Percentiles rank a stretch among this genome's conserved stretches.
phyloP scores from a whole-genome alignment of 2,113 vertebrate species.

The Eidolon helvum region DNA sequence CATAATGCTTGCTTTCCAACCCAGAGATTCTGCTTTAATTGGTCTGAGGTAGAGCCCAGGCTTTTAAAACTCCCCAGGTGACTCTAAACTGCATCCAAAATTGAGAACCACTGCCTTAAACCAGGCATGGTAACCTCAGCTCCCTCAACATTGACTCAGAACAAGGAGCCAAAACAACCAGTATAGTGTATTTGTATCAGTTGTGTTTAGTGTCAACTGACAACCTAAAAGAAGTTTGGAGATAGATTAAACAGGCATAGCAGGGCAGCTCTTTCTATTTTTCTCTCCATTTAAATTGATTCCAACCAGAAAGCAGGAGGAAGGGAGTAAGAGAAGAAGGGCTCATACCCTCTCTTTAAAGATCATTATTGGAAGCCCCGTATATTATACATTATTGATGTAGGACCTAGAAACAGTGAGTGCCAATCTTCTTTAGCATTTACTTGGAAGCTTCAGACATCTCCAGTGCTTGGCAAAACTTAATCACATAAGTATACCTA shows the following conservation, averaged over 20 bases:
- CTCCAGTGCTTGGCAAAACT: neutral
- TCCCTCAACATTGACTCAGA: neutral
- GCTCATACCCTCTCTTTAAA: neutral
- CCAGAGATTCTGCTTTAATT: neutral
- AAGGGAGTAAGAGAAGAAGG: neutral
- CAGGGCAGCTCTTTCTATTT: neutral
- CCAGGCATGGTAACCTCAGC: neutral
- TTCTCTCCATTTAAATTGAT: neutral
- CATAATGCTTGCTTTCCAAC: neutral
- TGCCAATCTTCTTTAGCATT: neutral
- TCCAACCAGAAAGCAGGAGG: neutral
- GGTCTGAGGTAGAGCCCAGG: neutral
- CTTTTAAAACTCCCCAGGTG: neutral
- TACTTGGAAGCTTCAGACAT: neutral
- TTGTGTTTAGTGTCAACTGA: neutral
- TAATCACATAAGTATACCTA: neutral
- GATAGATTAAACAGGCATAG: neutral
- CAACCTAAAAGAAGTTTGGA: neutral
- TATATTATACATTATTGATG: neutral
- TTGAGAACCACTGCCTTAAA: neutral
- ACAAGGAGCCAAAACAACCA: neutral
- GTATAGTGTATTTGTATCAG: neutral
- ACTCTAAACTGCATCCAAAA: neutral
- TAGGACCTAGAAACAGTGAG: neutral
- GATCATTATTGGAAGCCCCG: neutral